These are phyloP conservation scores for Ceramica pisi DNA, from an alignment of 2,888 invertebrate genomes.

Conservation along the genomic window DNA sequence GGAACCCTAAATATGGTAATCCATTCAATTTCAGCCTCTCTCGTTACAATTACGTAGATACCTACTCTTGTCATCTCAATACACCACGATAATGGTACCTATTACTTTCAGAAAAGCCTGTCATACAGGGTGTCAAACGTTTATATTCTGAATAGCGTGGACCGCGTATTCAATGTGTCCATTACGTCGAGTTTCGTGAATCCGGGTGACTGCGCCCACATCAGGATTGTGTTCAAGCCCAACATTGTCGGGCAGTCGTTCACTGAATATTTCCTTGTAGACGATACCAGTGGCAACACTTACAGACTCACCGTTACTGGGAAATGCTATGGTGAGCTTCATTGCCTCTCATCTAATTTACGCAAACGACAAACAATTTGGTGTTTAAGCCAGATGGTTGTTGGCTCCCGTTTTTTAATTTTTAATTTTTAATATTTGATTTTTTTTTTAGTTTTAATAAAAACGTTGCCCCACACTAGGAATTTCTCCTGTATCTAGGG, in stretches of 20 bases:
- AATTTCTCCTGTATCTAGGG: no score
- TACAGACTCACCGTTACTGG: slow-evolving; percentile 83
- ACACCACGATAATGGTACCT: not conserved
- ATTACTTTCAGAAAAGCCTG: slow-evolving; percentile 73
- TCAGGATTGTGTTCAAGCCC: slow-evolving; percentile 80
- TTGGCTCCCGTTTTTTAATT: not conserved
- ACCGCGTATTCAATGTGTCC: slow-evolving; percentile 81
- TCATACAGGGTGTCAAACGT: slow-evolving; percentile 81
- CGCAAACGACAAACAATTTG: not conserved
- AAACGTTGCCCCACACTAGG: no score
- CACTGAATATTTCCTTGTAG: slow-evolving; percentile 85
- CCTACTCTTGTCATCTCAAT: not conserved
- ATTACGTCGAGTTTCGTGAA: slow-evolving; percentile 76
- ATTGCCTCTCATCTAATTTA: not conserved
- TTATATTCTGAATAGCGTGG: slow-evolving; percentile 82
- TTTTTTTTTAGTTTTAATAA: no score
- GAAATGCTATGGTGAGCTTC: slow-evolving; percentile 80
- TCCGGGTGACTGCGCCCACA: slow-evolving; percentile 74
- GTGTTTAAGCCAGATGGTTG: no score
- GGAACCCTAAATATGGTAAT: no score
- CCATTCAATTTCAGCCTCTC: not conserved
- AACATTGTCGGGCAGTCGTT: slow-evolving; percentile 81
- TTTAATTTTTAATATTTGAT: slow-evolving; percentile 67
- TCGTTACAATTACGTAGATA: not conserved
- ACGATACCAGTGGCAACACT: slow-evolving; percentile 79